A percentile compares a stretch with the other conserved stretches of the same genome.
Conservation (phyloP, 2,113 vertebrate genomes). For the Etheostoma spectabile region DNA sequence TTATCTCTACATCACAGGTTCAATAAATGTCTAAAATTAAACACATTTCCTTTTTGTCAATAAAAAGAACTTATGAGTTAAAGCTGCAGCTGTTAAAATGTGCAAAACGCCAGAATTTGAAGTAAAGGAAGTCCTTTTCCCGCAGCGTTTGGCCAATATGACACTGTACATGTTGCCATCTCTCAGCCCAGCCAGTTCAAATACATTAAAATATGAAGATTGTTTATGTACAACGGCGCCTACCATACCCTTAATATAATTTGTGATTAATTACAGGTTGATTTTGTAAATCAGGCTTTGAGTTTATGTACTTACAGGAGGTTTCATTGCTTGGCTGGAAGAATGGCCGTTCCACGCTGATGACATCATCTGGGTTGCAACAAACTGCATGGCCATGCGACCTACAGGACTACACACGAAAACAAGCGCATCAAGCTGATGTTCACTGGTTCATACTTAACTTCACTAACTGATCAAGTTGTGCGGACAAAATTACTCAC, state of each 20-base stretch:
- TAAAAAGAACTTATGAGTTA: neutral
- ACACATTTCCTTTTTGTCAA: neutral
- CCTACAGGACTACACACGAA: slow-evolving; percentile 87
- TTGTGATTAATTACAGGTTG: no score
- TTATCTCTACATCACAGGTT: neutral
- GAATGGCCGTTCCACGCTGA: slow-evolving; percentile 84
- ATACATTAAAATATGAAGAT: no score
- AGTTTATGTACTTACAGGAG: slow-evolving; percentile 56
- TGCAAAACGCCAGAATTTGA: no score
- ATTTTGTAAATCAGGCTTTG: neutral
- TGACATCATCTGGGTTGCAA: slow-evolving; percentile 94
- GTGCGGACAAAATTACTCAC: neutral
- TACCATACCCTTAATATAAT: neutral
- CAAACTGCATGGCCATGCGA: slow-evolving; percentile 95
- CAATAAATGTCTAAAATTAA: neutral
- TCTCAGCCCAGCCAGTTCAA: no score
- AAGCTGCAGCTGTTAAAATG: no score
- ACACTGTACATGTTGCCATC: no score
- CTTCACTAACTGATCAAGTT: neutral
- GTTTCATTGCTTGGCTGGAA: slow-evolving; percentile 85
- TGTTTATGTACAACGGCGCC: no score
- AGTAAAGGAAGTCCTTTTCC: no score
- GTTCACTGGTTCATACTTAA: neutral
- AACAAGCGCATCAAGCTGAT: neutral
- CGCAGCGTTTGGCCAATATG: no score